Conservation (phyloP, 2,888 invertebrate genomes). For the Megaustenia siamemsis region DNA sequence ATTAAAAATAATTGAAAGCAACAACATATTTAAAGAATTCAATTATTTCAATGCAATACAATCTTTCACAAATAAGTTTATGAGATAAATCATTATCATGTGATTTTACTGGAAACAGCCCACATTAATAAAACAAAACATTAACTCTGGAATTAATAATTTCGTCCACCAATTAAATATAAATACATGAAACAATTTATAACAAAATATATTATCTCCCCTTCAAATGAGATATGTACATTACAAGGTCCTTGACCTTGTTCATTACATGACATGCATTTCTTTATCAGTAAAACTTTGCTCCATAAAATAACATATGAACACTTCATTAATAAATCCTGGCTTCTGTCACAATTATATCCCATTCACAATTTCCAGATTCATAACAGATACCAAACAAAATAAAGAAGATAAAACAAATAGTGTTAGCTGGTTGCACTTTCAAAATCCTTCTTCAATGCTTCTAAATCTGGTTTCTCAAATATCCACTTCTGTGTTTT, state of each 20-base stretch:
- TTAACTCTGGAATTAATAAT: neutral
- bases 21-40: no score
- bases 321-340: no score
- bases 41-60: no score
- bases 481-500: conserved; percentile 46
- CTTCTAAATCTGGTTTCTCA: conserved; percentile 41
- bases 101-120: no score
- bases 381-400: neutral
- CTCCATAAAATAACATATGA: no score
- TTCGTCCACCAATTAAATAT: neutral
- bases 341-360: neutral
- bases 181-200: neutral
- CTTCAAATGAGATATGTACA: neutral
- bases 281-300: no score
- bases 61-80: no score
- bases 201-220: neutral
- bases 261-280: neutral
- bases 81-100: no score
- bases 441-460: conserved; percentile 39
- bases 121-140: no score
- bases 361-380: neutral
- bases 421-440: neutral
- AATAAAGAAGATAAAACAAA: neutral
- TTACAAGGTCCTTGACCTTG: neutral
- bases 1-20: no score